Evolutionary conservation across 2,888 invertebrate genomes (phyloP).

Genomic region (Eupithecia pulchellata): DNA sequence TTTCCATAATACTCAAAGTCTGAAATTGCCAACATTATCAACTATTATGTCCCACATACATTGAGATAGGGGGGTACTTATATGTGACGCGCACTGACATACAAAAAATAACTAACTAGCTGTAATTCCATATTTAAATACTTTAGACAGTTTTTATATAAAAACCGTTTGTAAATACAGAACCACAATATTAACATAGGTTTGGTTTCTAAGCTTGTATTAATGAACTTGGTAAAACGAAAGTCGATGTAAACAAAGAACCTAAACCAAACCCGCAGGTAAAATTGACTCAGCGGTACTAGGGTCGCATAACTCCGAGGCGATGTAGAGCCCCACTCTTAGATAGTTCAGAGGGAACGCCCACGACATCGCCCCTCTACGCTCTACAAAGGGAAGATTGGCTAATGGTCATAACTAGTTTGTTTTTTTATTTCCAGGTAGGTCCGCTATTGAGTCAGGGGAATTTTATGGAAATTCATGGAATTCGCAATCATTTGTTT

Average conservation of each 20-base stretch:
- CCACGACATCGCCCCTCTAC: conserved; percentile 66
- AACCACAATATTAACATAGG: neutral
- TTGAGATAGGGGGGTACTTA: no score
- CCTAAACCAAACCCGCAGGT: conserved; percentile 53
- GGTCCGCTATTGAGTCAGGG: conserved; percentile 20
- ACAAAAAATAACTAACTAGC: neutral
- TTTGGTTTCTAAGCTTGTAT: neutral
- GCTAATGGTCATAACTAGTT: conserved; percentile 38
- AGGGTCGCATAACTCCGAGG: conserved; percentile 62
- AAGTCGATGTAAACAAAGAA: conserved; percentile 11
- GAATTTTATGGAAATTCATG: conserved; percentile 13
- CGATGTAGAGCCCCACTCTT: conserved; percentile 37
- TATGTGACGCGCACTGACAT: no score
- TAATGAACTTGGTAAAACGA: neutral
- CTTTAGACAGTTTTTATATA: neutral
- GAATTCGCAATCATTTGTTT: neutral
- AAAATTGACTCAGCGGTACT: conserved; percentile 65
- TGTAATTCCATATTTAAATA: neutral
- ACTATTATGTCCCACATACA: no score
- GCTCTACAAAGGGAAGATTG: conserved; percentile 46
- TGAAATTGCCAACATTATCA: no score
- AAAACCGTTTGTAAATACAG: neutral
- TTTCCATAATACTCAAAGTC: no score
- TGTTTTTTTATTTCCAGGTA: conserved; percentile 40
- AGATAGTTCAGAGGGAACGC: conserved; percentile 54